phyloP scores from a whole-genome alignment of 30 jellyfish, hydroid and myxozoan genomes.

The Turritopsis dohrnii region DNA sequence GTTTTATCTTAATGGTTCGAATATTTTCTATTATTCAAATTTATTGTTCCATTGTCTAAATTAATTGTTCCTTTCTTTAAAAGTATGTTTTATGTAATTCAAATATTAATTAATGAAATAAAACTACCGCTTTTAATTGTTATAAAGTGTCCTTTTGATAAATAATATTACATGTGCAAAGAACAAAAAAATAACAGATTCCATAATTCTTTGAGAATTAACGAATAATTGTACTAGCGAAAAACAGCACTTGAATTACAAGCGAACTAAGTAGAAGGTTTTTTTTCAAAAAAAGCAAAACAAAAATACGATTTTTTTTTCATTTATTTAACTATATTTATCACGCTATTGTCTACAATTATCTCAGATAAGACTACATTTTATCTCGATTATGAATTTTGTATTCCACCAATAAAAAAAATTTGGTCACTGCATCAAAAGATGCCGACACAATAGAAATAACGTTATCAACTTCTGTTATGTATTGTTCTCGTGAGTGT shows the following conservation, averaged over 20 bases:
- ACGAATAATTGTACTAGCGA: not conserved
- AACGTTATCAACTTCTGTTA: conserved; percentile 9
- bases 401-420: conserved; percentile 8
- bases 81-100: not conserved
- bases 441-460: conserved; percentile 37
- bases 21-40: not conserved
- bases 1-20: not conserved
- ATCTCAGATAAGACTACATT: not conserved
- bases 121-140: not conserved
- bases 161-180: not conserved
- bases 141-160: not conserved
- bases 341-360: not conserved
- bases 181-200: not conserved
- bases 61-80: not conserved
- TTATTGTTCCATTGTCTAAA: not conserved
- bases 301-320: not conserved
- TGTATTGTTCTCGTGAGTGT: not conserved
- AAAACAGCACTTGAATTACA: not conserved
- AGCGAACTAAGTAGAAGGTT: not conserved
- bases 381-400: not conserved
- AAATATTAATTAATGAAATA: not conserved
- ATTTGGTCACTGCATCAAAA: conserved; percentile 24
- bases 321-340: not conserved
- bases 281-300: not conserved
- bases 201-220: not conserved